Conservation (phyloP, 2,797 vertebrate species). For the Fistularia tabacaria region DNA sequence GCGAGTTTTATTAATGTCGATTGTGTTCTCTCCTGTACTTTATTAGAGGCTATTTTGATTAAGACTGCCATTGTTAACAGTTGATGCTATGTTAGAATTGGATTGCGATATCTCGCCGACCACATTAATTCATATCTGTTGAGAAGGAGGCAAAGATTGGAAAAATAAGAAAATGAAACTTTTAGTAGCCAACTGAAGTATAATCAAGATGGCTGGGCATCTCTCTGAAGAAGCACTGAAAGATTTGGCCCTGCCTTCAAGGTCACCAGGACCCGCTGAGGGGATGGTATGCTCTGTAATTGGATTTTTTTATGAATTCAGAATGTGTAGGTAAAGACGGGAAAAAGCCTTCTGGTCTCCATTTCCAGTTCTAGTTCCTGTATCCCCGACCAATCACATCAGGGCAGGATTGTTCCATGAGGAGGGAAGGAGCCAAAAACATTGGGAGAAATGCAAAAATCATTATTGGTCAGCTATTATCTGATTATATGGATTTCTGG, state of each 20-base stretch:
- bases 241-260: background rate
- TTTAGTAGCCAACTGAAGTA: slow-evolving; percentile 52
- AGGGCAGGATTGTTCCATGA: too few relatives aligned
- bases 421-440: too few relatives aligned
- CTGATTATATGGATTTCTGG: too few relatives aligned
- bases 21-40: background rate
- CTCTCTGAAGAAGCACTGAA: slow-evolving; percentile 26
- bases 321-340: too few relatives aligned
- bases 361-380: too few relatives aligned
- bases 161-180: slow-evolving; percentile 39
- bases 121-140: background rate
- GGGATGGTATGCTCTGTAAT: background rate
- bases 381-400: too few relatives aligned
- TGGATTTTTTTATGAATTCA: too few relatives aligned
- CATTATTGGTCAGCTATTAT: too few relatives aligned
- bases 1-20: background rate
- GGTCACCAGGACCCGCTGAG: too few relatives aligned
- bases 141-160: slow-evolving; percentile 16
- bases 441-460: too few relatives aligned
- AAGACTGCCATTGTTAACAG: background rate
- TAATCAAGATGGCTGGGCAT: slow-evolving; percentile 61
- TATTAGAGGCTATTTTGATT: background rate
- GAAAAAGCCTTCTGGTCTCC: too few relatives aligned
- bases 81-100: background rate
- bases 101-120: background rate